Percentiles rank a stretch among this genome's conserved stretches.
These are phyloP conservation scores for Drosophila equinoxialis DNA, from an alignment of 1,140 invertebrate species.

Conservation along the genomic window DNA sequence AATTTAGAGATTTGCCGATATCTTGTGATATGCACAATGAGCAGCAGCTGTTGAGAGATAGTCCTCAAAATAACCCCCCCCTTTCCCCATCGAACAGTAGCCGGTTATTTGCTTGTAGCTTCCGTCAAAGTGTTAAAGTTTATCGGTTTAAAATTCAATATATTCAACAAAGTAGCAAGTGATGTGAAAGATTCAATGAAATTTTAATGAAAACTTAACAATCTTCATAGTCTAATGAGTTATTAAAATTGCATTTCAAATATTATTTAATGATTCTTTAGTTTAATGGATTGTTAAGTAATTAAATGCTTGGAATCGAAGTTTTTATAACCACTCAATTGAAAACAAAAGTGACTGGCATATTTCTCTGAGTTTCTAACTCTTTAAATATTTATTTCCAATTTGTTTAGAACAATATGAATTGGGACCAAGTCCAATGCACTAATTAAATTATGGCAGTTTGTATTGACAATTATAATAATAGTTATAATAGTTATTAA, in stretches of 20 bases:
- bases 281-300: too few relatives aligned
- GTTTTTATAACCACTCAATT: too few relatives aligned
- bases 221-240: background rate
- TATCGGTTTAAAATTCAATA: background rate
- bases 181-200: background rate
- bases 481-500: too few relatives aligned
- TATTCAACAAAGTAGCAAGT: background rate
- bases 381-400: too few relatives aligned
- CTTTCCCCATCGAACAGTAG: background rate
- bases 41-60: slow-evolving; percentile 56
- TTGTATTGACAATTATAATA: too few relatives aligned
- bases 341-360: too few relatives aligned
- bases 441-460: too few relatives aligned
- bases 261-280: too few relatives aligned
- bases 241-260: background rate
- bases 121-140: slow-evolving; percentile 6
- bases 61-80: slow-evolving; percentile 1
- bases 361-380: too few relatives aligned
- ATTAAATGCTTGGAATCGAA: too few relatives aligned
- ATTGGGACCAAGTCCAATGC: too few relatives aligned
- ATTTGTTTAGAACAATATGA: too few relatives aligned
- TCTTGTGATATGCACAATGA: slow-evolving; percentile 62
- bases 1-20: slow-evolving; percentile 82
- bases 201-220: slow-evolving; percentile 1
- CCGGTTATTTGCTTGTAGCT: background rate